These are phyloP conservation scores for Pentalonia nigronervosa DNA, from an alignment of 1,140 invertebrate genomes.

Conservation along the genomic window DNA sequence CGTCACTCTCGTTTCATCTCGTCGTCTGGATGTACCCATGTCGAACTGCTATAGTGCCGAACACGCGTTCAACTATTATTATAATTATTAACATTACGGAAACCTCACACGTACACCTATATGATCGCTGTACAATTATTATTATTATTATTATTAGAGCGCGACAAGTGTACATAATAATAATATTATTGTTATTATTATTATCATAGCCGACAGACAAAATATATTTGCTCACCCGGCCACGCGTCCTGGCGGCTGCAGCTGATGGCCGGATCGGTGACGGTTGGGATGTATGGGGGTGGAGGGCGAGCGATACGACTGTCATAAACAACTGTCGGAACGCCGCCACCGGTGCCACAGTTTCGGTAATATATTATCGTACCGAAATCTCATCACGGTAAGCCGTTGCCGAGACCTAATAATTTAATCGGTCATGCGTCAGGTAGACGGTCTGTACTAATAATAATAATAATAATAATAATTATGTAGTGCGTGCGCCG, in stretches of 20 bases:
- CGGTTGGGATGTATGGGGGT: not conserved
- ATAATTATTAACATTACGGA: no score
- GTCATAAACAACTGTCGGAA: slow-evolving; percentile 1
- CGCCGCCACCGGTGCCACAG: no score
- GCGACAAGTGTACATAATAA: not conserved
- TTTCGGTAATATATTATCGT: not conserved
- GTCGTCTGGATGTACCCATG: no score
- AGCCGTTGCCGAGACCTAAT: not conserved
- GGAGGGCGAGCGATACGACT: not conserved
- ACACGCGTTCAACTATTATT: no score
- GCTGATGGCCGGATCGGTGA: not conserved
- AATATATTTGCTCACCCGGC: not conserved
- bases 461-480: not conserved
- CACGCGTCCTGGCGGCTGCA: no score
- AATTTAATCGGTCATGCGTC: not conserved
- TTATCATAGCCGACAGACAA: not conserved
- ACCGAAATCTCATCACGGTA: not conserved
- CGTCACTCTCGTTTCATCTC: no score
- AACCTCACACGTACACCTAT: no score
- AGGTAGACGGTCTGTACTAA: not conserved
- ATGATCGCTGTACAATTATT: not conserved
- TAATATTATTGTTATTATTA: not conserved
- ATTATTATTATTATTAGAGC: not conserved
- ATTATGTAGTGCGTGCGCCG: not conserved
- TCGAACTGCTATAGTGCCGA: no score